These are phyloP conservation scores for Amblyornis subalaris DNA, from an alignment of 2,113 vertebrate species.

Conservation along the genomic window DNA sequence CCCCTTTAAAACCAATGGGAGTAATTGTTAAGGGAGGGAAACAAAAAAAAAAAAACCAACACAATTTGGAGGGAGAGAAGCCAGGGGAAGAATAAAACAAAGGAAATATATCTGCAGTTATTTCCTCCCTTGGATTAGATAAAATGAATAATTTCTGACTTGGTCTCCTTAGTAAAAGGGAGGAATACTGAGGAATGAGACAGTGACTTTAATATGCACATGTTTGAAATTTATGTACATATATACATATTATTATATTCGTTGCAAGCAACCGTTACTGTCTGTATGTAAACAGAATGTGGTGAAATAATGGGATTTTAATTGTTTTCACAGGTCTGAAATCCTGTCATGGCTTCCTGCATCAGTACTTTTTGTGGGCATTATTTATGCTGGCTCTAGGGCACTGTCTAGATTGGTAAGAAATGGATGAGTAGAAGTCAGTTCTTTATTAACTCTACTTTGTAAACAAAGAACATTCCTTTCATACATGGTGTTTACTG, in stretches of 20 bases:
- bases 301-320: neutral
- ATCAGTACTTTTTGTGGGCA: conserved; percentile 86
- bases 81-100: neutral
- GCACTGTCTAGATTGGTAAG: conserved; percentile 88
- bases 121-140: neutral
- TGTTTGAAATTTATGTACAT: neutral
- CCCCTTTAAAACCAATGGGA: neutral
- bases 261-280: neutral
- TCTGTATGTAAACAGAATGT: neutral
- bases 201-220: neutral
- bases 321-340: conserved; percentile 74
- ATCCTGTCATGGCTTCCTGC: conserved; percentile 86
- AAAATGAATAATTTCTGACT: neutral
- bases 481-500: neutral
- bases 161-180: neutral
- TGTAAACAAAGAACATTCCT: neutral
- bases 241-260: neutral
- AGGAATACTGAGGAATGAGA: neutral
- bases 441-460: neutral
- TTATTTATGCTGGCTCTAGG: conserved; percentile 92
- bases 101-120: neutral
- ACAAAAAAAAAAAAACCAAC: neutral
- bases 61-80: neutral
- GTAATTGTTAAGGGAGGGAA: neutral
- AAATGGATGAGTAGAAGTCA: neutral